Conservation (phyloP, 2,797 vertebrate species). For the Pseudochaenichthys georgianus region DNA sequence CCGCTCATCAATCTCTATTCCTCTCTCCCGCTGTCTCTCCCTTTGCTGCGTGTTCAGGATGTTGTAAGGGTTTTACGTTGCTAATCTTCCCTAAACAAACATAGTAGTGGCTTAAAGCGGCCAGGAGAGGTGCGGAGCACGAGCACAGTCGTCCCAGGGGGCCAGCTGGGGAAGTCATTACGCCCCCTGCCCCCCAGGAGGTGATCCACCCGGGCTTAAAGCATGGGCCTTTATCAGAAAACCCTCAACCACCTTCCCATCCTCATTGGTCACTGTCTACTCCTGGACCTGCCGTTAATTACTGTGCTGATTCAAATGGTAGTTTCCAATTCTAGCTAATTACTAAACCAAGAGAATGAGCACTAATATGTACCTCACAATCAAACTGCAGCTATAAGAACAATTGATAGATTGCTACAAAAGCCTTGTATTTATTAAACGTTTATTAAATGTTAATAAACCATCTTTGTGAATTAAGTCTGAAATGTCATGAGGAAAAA, state of each 20-base stretch:
- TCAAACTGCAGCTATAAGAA: background rate
- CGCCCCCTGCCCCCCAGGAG: conserved; percentile 67
- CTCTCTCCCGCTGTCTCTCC: conserved; percentile 64
- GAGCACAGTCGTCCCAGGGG: conserved; percentile 83
- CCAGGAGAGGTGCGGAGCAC: conserved; percentile 82
- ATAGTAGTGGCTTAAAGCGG: conserved; percentile 76
- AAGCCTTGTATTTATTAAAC: background rate
- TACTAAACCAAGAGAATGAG: conserved; percentile 9
- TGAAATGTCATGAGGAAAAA: background rate
- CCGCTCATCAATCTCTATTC: conserved; percentile 70
- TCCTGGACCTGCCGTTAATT: conserved; percentile 20
- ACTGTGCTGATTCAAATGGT: conserved; percentile 21
- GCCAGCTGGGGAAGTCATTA: conserved; percentile 90
- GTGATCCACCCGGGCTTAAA: conserved; percentile 75
- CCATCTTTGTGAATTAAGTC: background rate
- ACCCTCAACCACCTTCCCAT: conserved; percentile 23
- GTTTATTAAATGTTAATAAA: conserved; percentile 1
- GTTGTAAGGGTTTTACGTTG: conserved; percentile 87
- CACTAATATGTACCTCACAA: background rate
- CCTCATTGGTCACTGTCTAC: conserved; percentile 27
- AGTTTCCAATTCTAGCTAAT: background rate
- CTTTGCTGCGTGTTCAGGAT: conserved; percentile 82
- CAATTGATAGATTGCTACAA: background rate
- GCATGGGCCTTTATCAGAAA: conserved; percentile 70
- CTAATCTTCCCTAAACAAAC: conserved; percentile 90